Conservation (phyloP, 2,888 invertebrate species). For the Acanthosepion lycidas region DNA sequence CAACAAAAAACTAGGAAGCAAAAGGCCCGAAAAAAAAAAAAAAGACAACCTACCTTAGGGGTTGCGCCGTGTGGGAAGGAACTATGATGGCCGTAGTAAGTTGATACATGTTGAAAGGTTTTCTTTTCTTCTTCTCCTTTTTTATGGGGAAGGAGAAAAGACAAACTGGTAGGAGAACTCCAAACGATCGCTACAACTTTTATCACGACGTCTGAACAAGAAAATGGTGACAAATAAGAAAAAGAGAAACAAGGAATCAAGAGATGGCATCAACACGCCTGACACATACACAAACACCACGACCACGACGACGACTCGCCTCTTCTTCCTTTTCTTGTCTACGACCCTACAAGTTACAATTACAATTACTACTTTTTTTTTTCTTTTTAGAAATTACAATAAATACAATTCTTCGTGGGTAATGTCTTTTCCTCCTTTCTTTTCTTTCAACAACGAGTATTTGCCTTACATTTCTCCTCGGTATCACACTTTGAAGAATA, state of each 20-base stretch:
- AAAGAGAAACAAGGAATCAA: not conserved
- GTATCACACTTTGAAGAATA: no score
- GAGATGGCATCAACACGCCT: not conserved
- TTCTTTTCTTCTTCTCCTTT: not conserved
- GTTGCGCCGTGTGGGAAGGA: not conserved
- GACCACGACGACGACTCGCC: not conserved
- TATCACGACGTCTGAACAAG: not conserved
- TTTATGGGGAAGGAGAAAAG: not conserved
- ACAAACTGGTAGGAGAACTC: not conserved
- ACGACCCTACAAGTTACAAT: not conserved
- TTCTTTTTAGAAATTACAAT: not conserved
- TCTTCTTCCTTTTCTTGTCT: no score
- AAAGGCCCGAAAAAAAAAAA: no score
- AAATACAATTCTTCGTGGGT: not conserved
- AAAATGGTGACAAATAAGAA: not conserved
- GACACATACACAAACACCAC: not conserved
- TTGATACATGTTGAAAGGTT: not conserved
- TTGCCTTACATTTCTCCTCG: not conserved
- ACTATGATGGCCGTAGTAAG: conserved; percentile 8
- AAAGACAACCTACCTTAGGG: not conserved
- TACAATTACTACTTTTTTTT: not conserved
- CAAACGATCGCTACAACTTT: not conserved
- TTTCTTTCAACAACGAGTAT: not conserved
- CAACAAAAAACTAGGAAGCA: no score
- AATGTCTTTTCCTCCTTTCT: not conserved